Evolutionary conservation across 2,888 invertebrate genomes (phyloP), one percentile per base, ranked within the genome.

Genomic region (Nemotelus nigrinus): DNA sequence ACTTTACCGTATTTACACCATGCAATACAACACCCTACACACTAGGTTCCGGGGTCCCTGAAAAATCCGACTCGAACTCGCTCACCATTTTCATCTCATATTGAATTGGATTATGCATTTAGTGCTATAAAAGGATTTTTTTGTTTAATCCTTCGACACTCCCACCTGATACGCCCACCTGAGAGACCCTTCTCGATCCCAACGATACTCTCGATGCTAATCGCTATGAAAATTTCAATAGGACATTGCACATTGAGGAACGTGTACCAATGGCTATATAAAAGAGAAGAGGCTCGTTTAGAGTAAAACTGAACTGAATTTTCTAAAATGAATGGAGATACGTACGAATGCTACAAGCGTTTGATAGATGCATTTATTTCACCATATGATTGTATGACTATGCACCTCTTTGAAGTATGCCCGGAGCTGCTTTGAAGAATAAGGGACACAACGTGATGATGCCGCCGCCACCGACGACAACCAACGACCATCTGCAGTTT

Each of bases 181-280:
- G 25, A 55, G 63, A 67, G 50, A 76, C 72, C 74, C 79, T 77
- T 74, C 74, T 64, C 58, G 68, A 68, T 68, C 55, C 70, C 79
- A 74, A 79, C 78, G 77, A 78, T 79, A 79, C 78, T 79, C 79
- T 75, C 79, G 76, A 79, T 79, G 77, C 79, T 79, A 79, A 79
- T 79, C 79, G 58, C 55, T 39, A 70, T 70, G 47, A 70, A 70
- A 67, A 50, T 70, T 74, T 63, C 72, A 58, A 58, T 72, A 58
- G 72, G 50, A 7, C 25, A 25, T 25, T 25, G 39, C 41, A 45
- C 70, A 25, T 41, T 64, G 41, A 64, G 55, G 25, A 25, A 25
- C 25, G 50, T 64, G 43, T 74, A 60, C 70, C 77, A 77, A 77
- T 77, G 77, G 50, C 47, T 53, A 41, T 8, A 25, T 25, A 57